Evolutionary conservation across 2,113 vertebrate genomes (phyloP).

Genomic region (Indicator maculatus): DNA sequence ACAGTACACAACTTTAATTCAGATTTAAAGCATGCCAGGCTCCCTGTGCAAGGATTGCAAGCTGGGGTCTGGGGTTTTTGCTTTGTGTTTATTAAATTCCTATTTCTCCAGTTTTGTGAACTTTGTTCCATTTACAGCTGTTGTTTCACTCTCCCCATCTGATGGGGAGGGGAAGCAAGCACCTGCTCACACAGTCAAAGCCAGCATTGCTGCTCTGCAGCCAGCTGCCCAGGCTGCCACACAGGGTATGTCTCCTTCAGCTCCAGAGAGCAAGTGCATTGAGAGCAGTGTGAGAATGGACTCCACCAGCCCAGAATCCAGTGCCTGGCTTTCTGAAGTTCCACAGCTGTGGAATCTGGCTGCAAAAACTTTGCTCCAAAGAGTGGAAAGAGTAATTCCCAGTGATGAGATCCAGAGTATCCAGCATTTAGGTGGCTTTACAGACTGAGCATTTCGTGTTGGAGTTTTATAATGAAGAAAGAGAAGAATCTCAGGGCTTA

Average conservation of each 20-base stretch:
- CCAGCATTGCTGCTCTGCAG: slow-evolving; percentile 55
- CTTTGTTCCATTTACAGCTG: slow-evolving; percentile 62
- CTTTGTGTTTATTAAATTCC: background rate
- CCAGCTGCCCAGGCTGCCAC: slow-evolving; percentile 61
- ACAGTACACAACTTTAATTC: slow-evolving; percentile 11
- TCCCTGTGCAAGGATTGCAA: background rate
- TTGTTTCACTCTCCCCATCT: slow-evolving; percentile 40
- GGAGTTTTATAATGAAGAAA: background rate
- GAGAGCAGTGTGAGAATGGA: background rate
- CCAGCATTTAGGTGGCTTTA: background rate
- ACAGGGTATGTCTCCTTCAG: slow-evolving; percentile 33
- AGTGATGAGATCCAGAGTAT: background rate
- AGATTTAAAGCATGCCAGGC: background rate
- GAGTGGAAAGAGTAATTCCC: slow-evolving; percentile 10
- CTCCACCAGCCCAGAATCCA: slow-evolving; percentile 51
- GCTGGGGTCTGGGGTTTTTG: background rate
- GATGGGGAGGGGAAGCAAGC: slow-evolving; percentile 49
- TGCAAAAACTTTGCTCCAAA: slow-evolving; percentile 17
- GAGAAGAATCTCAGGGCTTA: background rate
- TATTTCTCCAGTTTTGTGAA: background rate
- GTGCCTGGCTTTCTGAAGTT: slow-evolving; percentile 29
- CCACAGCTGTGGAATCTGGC: slow-evolving; percentile 66
- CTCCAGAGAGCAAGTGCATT: slow-evolving; percentile 54
- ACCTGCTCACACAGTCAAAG: slow-evolving; percentile 65
- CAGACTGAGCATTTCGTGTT: background rate